These are phyloP conservation scores for Poecilia gillii DNA, from an alignment of 2,797 vertebrate species.

Conservation along the genomic window DNA sequence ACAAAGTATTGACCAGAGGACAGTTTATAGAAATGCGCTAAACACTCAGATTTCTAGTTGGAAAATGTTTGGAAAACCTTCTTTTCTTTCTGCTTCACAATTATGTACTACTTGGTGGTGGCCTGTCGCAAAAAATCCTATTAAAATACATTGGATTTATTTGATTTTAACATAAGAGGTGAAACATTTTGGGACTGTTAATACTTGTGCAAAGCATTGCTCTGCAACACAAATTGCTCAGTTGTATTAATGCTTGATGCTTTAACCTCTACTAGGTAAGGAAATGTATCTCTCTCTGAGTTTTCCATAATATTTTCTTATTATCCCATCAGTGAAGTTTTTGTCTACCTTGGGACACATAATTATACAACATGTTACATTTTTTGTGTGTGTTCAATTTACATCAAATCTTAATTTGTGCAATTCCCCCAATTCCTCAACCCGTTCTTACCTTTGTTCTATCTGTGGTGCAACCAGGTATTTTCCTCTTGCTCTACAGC, in stretches of 20 bases:
- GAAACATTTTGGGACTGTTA: neutral
- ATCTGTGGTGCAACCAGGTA: neutral
- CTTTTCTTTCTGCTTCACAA: neutral
- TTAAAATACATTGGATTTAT: neutral
- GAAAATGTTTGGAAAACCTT: neutral
- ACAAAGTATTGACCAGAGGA: neutral
- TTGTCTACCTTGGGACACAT: neutral
- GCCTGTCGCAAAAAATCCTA: neutral
- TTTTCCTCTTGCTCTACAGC: slow-evolving; percentile 16
- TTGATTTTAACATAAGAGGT: neutral
- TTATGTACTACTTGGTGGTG: neutral
- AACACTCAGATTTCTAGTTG: neutral
- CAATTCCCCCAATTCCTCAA: slow-evolving; percentile 7
- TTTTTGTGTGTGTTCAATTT: neutral
- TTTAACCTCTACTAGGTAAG: neutral
- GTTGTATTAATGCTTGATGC: neutral
- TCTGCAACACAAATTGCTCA: neutral
- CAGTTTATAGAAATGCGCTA: neutral
- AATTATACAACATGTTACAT: neutral
- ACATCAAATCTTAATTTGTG: neutral
- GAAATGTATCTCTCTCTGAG: neutral
- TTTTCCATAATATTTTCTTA: neutral
- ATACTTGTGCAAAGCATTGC: neutral
- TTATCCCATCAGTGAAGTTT: neutral
- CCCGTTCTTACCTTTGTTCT: slow-evolving; percentile 2